Evolutionary conservation across 2,888 invertebrate genomes (phyloP).

Genomic region (Anoncus sp.): DNA sequence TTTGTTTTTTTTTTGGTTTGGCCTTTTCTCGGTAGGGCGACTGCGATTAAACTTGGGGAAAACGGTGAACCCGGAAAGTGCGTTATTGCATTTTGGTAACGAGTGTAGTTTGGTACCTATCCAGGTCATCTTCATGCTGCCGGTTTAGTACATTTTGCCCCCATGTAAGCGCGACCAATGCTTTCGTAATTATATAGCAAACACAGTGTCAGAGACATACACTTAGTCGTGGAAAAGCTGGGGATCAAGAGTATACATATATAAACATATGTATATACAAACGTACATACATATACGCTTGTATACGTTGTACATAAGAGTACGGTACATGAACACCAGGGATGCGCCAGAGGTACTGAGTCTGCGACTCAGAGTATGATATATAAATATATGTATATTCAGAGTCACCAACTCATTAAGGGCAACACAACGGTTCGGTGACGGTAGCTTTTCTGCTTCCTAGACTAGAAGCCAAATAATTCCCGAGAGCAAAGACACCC

Average conservation of each 20-base stretch:
- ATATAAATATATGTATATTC: slow-evolving; percentile 34
- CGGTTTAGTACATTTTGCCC: slow-evolving; percentile 42
- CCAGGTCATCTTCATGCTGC: slow-evolving; percentile 78
- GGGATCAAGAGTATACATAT: slow-evolving; percentile 30
- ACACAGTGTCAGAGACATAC: slow-evolving; percentile 36
- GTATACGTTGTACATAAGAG: background rate
- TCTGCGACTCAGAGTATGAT: slow-evolving; percentile 31
- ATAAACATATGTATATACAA: background rate
- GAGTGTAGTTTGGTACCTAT: slow-evolving; percentile 75
- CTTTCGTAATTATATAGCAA: slow-evolving; percentile 38
- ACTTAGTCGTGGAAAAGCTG: slow-evolving; percentile 37
- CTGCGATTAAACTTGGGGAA: slow-evolving; percentile 14
- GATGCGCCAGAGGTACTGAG: slow-evolving; percentile 24
- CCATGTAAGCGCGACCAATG: slow-evolving; percentile 38
- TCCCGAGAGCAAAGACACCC: slow-evolving; percentile 16
- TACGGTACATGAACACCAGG: slow-evolving; percentile 1
- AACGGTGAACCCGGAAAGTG: slow-evolving; percentile 58
- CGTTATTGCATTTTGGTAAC: slow-evolving; percentile 73
- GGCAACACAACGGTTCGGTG: slow-evolving; percentile 74
- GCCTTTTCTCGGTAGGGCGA: background rate
- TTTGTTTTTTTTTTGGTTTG: background rate
- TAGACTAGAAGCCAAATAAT: slow-evolving; percentile 77
- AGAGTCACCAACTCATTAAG: slow-evolving; percentile 77
- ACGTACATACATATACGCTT: background rate
- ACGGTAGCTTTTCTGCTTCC: slow-evolving; percentile 72